Evolutionary conservation across 1,140 invertebrate genomes (phyloP), one percentile per base, ranked within the genome.

Genomic region (Campoletis sonorensis): DNA sequence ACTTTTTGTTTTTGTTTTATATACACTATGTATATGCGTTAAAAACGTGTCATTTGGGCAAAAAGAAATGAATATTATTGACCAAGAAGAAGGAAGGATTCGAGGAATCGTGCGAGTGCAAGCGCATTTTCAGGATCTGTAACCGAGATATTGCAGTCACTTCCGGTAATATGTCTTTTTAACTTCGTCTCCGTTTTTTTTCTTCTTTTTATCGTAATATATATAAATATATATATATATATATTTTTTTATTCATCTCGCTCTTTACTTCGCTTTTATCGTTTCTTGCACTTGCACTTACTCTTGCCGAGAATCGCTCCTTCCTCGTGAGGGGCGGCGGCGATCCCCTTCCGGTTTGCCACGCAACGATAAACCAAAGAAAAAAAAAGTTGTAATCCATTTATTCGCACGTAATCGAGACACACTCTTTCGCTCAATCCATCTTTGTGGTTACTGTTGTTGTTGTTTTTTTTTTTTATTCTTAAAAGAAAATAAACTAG

Each of bases 341-440:
- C 21, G 30, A 67, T 26, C 61, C 23, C 61, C 61, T 67, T 67
- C 61, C 61, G 61, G 61, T 67, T 67, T 67, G 61, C 61, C 61
- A 67, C 61, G 61, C 61, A 67, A 67, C 61, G 61, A 26, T 67
- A 67, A 67, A 67, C 23, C 61, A 27, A 67, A 67, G 26, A 13
- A 67, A 27, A 23, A 58, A 58, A 58, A 58, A 58, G 1, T 67
- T 27, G 21, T 27, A 67, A 67, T 67, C 23, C 61, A 27, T 58
- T 45, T 13, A 23, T 58, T 23, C 16, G 54, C 18, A 21, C 11
- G 54, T 58, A 23, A n/a, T n/a, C 18, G 21, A 58, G 54, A 58
- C 18, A 21, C n/a, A 58, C 4, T 58, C 54, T 58, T 23, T 58
- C 54, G 54, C 11, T 58, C 18, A 21, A 21, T 58, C 11, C 1